Conservation (phyloP, 30 jellyfish, hydroid and myxozoan genomes). For the Mastigias papua region DNA sequence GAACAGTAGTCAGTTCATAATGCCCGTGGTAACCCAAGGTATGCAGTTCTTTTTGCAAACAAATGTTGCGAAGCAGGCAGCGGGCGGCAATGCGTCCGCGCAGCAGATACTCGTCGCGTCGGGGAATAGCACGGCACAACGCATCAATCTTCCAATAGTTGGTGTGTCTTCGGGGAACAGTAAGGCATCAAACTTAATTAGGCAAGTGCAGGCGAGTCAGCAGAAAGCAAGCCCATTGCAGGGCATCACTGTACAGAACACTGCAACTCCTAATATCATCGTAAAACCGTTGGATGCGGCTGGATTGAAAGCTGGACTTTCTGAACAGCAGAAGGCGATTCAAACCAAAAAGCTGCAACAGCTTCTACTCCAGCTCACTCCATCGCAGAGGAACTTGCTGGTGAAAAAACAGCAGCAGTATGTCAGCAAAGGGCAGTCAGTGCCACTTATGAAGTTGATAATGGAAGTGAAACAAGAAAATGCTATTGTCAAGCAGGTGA, state of each 20-base stretch:
- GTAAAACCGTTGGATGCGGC: conserved; percentile 47
- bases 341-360: conserved; percentile 60
- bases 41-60: conserved; percentile 58
- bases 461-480: conserved; percentile 57
- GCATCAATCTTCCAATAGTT: conserved; percentile 35
- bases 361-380: conserved; percentile 61
- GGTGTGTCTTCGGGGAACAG: conserved; percentile 4
- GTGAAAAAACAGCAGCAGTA: conserved; percentile 63
- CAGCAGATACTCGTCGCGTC: conserved; percentile 31
- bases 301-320: background rate
- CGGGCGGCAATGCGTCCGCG: background rate
- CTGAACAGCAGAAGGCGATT: conserved; percentile 62
- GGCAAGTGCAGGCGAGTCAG: conserved; percentile 41
- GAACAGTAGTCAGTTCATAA: conserved; percentile 35
- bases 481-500: conserved; percentile 11
- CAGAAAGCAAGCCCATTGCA: conserved; percentile 40
- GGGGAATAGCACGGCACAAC: conserved; percentile 36
- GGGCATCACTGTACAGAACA: conserved; percentile 51
- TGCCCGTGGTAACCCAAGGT: conserved; percentile 63
- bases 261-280: conserved; percentile 54
- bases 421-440: conserved; percentile 67
- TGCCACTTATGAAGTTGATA: conserved; percentile 60
- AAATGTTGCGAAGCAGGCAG: conserved; percentile 36
- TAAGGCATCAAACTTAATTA: conserved; percentile 10
- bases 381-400: conserved; percentile 70